Base-by-base conservation (phyloP, 2,797 vertebrate species). In the Microctenopoma stevenorrisi region DNA sequence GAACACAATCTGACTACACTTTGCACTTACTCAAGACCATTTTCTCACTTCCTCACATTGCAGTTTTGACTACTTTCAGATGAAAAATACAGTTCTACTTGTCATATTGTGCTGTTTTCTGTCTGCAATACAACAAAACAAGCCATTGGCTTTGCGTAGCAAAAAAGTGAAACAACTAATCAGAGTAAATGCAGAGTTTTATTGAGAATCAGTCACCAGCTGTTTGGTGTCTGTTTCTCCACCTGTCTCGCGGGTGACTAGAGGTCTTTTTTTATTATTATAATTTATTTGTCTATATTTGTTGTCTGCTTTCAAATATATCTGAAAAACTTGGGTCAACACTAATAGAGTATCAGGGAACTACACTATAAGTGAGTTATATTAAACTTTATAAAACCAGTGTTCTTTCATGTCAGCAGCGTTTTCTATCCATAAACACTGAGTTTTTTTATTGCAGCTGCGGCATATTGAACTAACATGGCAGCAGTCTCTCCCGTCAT, bases 21-120 rank as follows among this genome's bases (percentile, higher is more conserved):
- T 79, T 79, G 51, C 80, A 81, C 68, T 76, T 46, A 76, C 75
- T 72, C 53, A 57, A 54, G 28, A 66, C 68, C 64, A 78, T 72
- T 81, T 88, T 84, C 68, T 73, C 74, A 72, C 74, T 75, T 85
- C 82, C 83, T 87, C 73, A 67, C 64, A 6, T 82, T 87, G 60
- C 77, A 81, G 56, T 64, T 65, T 81, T 77, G 65, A 54, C 80
- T 77, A 76, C 72, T 82, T 67, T 35, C 49, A 52, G 50, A 72
- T 66, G 35, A 69, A 18, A 81, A 86, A 79, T 51, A 59, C 64
- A 76, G 66, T 71, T 51, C 48, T 54, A 61, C 69, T 81, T 72
- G 84, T 89, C 74, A 64, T 73, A 62, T 88, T 75, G 75, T 50
- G 69, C 56, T 47, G 15, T 65, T 76, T 78, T 75, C 64, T 56